These are phyloP conservation scores for human (Homo sapiens) DNA, from an alignment of 2,113 vertebrate species.

Conservation along the genomic window DNA sequence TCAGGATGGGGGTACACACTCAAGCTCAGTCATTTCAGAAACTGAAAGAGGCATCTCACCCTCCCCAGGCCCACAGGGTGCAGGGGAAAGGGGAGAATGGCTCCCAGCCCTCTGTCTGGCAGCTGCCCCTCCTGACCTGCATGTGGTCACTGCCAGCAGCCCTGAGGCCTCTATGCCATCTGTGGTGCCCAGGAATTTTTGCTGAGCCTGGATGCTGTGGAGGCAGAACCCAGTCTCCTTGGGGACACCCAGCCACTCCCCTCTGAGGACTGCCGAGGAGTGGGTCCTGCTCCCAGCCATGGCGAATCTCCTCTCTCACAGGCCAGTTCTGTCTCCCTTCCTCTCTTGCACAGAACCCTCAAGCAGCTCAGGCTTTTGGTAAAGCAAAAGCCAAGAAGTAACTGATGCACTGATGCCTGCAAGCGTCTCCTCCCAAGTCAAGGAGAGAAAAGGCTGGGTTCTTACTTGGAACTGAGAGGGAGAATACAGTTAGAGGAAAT, in stretches of 20 bases:
- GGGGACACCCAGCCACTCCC: neutral
- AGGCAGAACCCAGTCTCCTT: neutral
- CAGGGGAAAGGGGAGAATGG: neutral
- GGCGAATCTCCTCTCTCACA: neutral
- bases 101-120: neutral
- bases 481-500: conserved; percentile 9
- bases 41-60: neutral
- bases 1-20: neutral
- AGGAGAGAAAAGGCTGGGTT: neutral
- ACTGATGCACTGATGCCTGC: neutral
- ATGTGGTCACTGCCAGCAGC: neutral
- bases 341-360: neutral
- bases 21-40: neutral
- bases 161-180: neutral
- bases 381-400: neutral
- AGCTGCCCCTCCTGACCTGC: neutral
- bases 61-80: neutral
- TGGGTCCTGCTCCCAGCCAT: neutral
- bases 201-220: neutral
- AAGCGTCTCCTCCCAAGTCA: neutral
- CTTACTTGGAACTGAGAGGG: neutral
- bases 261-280: neutral
- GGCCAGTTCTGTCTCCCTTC: neutral
- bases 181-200: neutral
- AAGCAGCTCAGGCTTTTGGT: neutral